Base-by-base conservation (phyloP, 2,888 invertebrate genomes). In the Rotaria magnacalcarata region DNA sequence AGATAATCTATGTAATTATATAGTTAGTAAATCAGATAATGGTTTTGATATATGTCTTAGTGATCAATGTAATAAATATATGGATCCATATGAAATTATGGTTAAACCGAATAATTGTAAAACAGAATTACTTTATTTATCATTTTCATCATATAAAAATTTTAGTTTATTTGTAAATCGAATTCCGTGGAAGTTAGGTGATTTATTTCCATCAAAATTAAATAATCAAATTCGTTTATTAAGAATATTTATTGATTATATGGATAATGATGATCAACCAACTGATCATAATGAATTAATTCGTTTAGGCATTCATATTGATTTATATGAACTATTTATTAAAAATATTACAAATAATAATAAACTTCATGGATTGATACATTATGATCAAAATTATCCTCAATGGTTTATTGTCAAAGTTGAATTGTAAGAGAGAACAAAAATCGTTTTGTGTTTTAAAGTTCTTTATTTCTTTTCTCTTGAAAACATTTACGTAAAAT, bases 71-170 rank as follows among this genome's bases (percentile, higher is more conserved):
- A 0, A 67, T 16, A 67, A 67, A 67, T 67, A 67, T 67, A 14
- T 34, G 16, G 67, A 67, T 67, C 67, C 67, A 34, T 34, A 34
- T 14, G 16, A 11, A 67, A 34, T 67, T 5, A 27, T 34, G 27
- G 67, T 67, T 34, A 67, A 34, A 34, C 67, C 67, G 19, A 67
- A 27, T 27, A 19, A 27, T 27, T 67, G 67, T 67, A 67, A 67
- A 67, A 34, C 67, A 34, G 34, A 67, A 11, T 0, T 67, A 14
- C 34, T 67, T 34, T 67, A 14, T 67, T 27, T 67, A 27, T 27
- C 67, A 34, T 67, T 67, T 67, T 67, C 67, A 67, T 67, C 67
- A 34, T 67, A 34, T 67, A 27, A 67, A 67, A 67, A 14, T 34
- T 67, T 16, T 34, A 4, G 8, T 27, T 16, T 34, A 67, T 67